These are phyloP conservation scores for Perodicticus potto DNA, from an alignment of 2,797 vertebrate species.

Conservation along the genomic window DNA sequence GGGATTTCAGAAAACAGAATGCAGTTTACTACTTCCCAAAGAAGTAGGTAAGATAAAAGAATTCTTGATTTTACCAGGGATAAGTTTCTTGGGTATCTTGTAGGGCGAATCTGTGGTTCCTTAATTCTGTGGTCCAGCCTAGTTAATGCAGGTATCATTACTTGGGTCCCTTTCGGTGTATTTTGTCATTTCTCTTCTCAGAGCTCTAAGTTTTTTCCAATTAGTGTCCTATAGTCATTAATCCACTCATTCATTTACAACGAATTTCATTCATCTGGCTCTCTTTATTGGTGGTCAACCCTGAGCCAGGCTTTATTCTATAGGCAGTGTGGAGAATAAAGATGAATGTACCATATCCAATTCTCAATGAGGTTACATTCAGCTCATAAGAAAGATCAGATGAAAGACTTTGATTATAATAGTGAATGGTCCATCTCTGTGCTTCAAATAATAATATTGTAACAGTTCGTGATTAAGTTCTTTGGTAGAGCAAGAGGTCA, in stretches of 20 bases:
- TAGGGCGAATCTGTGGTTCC: neutral
- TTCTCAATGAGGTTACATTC: neutral
- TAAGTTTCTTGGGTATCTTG: neutral
- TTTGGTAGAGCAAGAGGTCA: neutral
- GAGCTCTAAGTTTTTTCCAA: constrained; percentile 1
- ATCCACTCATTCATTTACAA: neutral
- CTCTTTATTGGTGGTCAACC: neutral
- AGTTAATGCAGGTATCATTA: neutral
- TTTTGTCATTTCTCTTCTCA: constrained; percentile 32
- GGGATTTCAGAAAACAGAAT: constrained; percentile 66
- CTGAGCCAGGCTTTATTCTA: neutral
- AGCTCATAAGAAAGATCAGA: neutral
- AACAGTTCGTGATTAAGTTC: neutral
- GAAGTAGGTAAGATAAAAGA: constrained; percentile 15
- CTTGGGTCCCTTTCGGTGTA: neutral
- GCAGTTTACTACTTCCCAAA: constrained; percentile 55
- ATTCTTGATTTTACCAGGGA: neutral
- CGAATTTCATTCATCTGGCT: constrained; percentile 46
- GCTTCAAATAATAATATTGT: neutral
- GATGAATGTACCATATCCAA: neutral
- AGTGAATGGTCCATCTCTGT: constrained; percentile 3
- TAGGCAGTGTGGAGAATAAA: neutral
- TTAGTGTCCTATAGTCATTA: constrained; percentile 30
- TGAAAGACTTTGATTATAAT: neutral
- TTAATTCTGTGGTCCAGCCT: neutral